phyloP scores from a whole-genome alignment of 2,113 vertebrate genomes.

The Poicephalus meyeri region DNA sequence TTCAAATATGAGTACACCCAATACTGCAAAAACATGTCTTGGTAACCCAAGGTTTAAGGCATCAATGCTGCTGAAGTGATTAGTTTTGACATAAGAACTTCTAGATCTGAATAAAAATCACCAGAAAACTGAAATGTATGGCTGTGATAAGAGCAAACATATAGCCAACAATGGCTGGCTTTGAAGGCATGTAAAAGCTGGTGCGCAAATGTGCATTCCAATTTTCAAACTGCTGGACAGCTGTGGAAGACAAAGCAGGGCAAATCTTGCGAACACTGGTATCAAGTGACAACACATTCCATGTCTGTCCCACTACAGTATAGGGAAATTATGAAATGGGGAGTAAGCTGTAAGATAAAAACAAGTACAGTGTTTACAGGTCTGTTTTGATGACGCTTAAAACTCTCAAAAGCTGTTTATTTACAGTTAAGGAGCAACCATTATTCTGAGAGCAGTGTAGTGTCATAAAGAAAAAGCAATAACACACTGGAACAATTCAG shows the following conservation, averaged over 20 bases:
- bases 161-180: neutral
- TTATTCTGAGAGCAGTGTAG: neutral
- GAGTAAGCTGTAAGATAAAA: neutral
- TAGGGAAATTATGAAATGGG: neutral
- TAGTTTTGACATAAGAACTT: neutral
- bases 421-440: neutral
- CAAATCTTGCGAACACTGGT: neutral
- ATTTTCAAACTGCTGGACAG: neutral
- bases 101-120: neutral
- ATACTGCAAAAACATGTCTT: rapidly evolving
- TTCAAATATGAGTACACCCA: neutral
- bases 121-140: neutral
- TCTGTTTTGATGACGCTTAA: neutral
- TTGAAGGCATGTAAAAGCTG: neutral
- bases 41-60: neutral
- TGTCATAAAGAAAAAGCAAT: neutral
- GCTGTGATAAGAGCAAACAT: neutral
- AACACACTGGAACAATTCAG: neutral
- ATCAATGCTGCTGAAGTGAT: neutral
- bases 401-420: neutral
- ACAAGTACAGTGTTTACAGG: neutral
- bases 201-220: neutral
- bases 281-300: neutral
- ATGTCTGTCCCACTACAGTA: neutral
- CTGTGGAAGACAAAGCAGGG: neutral